Percentiles rank a stretch among this genome's conserved stretches.
Evolutionary conservation across 2,888 invertebrate species (phyloP).

Genomic region (Caenorhabditis angaria): DNA sequence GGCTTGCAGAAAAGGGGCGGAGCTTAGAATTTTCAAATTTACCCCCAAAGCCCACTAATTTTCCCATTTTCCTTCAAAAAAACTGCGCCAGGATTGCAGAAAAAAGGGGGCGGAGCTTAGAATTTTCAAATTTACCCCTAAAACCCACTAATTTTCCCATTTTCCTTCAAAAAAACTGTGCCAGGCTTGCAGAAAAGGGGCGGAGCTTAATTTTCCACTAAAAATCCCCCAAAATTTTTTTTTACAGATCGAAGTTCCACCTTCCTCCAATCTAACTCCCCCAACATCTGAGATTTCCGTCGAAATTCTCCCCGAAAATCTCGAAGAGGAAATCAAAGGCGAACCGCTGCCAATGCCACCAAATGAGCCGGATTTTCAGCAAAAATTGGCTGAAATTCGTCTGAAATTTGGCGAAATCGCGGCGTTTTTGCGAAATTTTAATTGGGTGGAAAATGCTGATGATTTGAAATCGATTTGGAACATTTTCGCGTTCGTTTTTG

Average conservation of each 20-base stretch:
- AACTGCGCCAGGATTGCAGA: no score
- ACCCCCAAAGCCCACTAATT: no score
- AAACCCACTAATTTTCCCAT: no score
- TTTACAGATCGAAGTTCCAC: neutral
- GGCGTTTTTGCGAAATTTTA: neutral
- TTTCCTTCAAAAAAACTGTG: no score
- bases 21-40: no score
- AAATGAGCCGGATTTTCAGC: neutral
- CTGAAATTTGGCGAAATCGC: neutral
- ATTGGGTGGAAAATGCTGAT: neutral
- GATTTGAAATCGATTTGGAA: neutral
- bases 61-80: no score
- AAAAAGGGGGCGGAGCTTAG: no score
- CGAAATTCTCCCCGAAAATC: neutral
- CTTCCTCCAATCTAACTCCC: neutral
- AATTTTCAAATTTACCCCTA: no score
- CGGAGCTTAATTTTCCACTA: no score
- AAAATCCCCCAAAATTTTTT: neutral
- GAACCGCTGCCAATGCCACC: neutral
- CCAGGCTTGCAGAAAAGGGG: no score
- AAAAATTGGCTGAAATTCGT: conserved; percentile 5
- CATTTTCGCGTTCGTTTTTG: neutral
- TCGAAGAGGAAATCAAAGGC: neutral
- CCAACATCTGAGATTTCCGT: no score
- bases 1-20: no score